Base-by-base conservation (phyloP, 2,797 vertebrate species). In the Sebastes aleutianus region DNA sequence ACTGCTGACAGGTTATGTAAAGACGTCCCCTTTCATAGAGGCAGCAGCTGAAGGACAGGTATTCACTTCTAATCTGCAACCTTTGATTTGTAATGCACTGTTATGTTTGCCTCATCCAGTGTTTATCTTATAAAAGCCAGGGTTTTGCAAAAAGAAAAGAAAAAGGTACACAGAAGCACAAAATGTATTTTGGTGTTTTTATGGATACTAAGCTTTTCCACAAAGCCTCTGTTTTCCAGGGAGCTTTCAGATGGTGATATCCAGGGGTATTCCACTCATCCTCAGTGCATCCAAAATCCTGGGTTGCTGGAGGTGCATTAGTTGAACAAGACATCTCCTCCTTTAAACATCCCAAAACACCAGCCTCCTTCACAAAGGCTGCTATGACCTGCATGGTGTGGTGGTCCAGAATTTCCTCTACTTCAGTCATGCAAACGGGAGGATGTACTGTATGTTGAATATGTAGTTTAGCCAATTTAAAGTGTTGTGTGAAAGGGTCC, bases 31-130 rank as follows among this genome's bases (percentile, higher is more conserved):
- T 76, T 76, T 83, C 53, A 56, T 24, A 65, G 32, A 66, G 57
- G 57, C 68, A 74, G 63, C n/a, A 69, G 83, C 43, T 75, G 66
- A 80, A 80, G 68, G 76, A 71, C 70, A 79, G 29, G 5, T 66
- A 80, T 76, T 82, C 65, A 20, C n/a, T 27, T 69, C 9, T 29
- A 67, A 73, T 79, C 24, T 31, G 66, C 34, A 72, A 14, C 20
- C 32, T 50, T 43, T n/a, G 43, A 56, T 68, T 75, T 66, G 39
- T 59, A 74, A 50, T 59, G 14, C 26, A 22, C 14, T 61, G 53
- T 64, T 65, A 5, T 54, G 32, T 56, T 77, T 81, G 32, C 47
- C 24, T 79, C 36, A 61, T 78, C 20, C 26, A 18, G 4, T 22
- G 18, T 64, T 31, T 31, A 14, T 22, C 22, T 27, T 29, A 4